These are phyloP conservation scores for Chesias legatella DNA, from an alignment of 2,888 invertebrate genomes.

Conservation along the genomic window DNA sequence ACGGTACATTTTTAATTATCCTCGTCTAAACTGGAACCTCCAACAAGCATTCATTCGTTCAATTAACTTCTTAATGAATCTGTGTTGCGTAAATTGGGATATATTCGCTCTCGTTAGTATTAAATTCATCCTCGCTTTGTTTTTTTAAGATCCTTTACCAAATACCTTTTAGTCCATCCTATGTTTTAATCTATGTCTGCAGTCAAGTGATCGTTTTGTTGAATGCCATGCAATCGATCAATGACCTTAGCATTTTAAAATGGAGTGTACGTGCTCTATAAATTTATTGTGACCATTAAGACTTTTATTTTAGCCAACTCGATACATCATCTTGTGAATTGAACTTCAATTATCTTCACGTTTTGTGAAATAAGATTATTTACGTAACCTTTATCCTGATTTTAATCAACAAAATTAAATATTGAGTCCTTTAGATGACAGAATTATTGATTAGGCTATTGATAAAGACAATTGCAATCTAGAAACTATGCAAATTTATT, in stretches of 20 bases:
- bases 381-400: too few relatives aligned
- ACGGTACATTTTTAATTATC: too few relatives aligned
- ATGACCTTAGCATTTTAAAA: constrained; percentile 24
- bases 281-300: constrained; percentile 3
- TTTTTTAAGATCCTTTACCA: constrained; percentile 6
- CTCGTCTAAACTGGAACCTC: background rate
- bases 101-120: constrained; percentile 18
- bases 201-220: constrained; percentile 8
- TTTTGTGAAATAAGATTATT: too few relatives aligned
- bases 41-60: constrained; percentile 34
- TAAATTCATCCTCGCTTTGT: constrained; percentile 11
- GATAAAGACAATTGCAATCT: too few relatives aligned
- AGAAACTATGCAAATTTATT: constrained; percentile 1
- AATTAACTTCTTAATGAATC: constrained; percentile 42
- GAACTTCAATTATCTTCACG: too few relatives aligned
- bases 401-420: too few relatives aligned
- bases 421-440: too few relatives aligned
- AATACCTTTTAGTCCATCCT: background rate
- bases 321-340: background rate
- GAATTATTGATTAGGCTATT: too few relatives aligned
- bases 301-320: background rate
- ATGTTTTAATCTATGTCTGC: background rate
- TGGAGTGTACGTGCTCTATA: constrained; percentile 5
- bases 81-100: constrained; percentile 20
- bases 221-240: constrained; percentile 14